A percentile compares a stretch with the other conserved stretches of the same genome.
These are phyloP conservation scores for Scopus umbretta DNA, from an alignment of 2,113 vertebrate species.

Conservation along the genomic window DNA sequence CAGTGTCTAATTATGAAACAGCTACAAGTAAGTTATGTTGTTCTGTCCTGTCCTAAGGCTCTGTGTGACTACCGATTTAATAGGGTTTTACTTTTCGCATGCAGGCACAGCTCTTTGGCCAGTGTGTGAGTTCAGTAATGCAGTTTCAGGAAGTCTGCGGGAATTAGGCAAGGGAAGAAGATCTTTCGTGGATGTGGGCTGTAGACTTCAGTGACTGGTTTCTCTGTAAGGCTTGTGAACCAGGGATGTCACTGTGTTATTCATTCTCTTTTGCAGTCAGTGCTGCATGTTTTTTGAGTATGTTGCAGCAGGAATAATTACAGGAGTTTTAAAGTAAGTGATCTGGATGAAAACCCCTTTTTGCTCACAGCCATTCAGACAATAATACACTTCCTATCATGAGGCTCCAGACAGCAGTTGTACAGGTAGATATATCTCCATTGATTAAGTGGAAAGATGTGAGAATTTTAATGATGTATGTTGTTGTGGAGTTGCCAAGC, in stretches of 20 bases:
- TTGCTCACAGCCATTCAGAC: background rate
- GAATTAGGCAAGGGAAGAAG: background rate
- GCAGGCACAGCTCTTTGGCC: background rate
- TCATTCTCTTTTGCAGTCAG: background rate
- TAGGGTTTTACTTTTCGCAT: background rate
- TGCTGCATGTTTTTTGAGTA: background rate
- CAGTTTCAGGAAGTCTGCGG: background rate
- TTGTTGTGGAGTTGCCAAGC: background rate
- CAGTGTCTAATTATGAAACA: background rate
- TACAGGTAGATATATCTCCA: background rate
- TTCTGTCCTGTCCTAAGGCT: background rate
- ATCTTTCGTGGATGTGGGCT: background rate
- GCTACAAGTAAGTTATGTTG: background rate
- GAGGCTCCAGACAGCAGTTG: background rate
- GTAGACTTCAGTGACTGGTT: background rate
- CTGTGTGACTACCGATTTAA: background rate
- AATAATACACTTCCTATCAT: background rate
- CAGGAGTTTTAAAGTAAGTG: background rate
- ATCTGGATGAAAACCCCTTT: background rate
- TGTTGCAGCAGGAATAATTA: background rate
- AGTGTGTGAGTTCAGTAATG: background rate
- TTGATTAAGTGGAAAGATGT: background rate
- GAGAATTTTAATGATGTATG: background rate
- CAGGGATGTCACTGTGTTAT: background rate
- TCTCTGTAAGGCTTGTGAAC: background rate